Conservation (phyloP, 2,888 invertebrate genomes). For the Automeris io region DNA sequence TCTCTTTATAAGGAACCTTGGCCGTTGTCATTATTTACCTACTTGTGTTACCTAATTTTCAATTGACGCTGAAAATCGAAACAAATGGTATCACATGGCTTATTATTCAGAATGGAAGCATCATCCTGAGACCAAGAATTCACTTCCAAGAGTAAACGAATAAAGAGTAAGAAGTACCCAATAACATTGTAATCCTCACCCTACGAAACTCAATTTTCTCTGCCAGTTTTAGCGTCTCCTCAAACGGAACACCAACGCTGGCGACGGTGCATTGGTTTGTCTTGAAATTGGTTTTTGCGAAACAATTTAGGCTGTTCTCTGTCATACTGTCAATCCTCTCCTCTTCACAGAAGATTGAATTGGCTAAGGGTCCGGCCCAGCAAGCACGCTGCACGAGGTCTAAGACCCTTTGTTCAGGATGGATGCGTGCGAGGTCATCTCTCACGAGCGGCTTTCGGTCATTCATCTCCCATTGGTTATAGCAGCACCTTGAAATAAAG, state of each 20-base stretch:
- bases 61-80: no score
- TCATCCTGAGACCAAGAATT: background rate
- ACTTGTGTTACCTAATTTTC: no score
- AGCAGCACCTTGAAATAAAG: conserved; percentile 42
- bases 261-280: conserved; percentile 41
- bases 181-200: conserved; percentile 20
- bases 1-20: no score
- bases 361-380: conserved; percentile 46
- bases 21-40: no score
- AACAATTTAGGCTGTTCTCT: conserved; percentile 26
- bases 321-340: conserved; percentile 36
- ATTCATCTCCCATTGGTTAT: conserved; percentile 44
- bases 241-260: conserved; percentile 49
- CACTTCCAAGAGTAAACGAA: background rate
- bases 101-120: background rate
- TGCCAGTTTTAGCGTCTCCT: conserved; percentile 48
- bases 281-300: conserved; percentile 29
- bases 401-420: conserved; percentile 39
- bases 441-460: conserved; percentile 35
- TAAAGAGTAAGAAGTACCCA: background rate
- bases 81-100: no score
- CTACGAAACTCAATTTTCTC: conserved; percentile 32
- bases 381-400: conserved; percentile 53
- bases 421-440: conserved; percentile 37
- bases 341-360: conserved; percentile 49